Percentiles rank a stretch among this genome's conserved stretches.
Conservation (phyloP, 2,113 vertebrate genomes). For the Orientallactaga bullata region DNA sequence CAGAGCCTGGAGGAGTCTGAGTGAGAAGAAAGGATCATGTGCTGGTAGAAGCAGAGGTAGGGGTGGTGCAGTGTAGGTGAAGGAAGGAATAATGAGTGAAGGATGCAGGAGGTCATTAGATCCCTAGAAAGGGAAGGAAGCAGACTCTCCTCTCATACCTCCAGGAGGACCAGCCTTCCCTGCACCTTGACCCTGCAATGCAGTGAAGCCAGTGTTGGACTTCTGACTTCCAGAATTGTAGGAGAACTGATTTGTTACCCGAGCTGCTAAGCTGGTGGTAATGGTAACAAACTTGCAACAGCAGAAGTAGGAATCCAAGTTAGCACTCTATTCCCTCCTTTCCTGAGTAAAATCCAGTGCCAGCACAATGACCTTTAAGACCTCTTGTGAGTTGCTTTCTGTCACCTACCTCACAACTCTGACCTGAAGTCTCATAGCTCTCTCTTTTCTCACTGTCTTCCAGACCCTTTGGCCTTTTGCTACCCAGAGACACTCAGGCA, state of each 20-base stretch:
- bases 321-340: not conserved
- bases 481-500: not conserved
- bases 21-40: not conserved
- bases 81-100: not conserved
- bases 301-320: not conserved
- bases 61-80: not conserved
- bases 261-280: not conserved
- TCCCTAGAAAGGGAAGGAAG: not conserved
- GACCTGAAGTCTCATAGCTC: not conserved
- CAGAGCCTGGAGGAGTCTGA: not conserved
- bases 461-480: not conserved
- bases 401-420: not conserved
- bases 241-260: not conserved
- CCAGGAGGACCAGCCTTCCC: not conserved
- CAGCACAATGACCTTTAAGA: not conserved
- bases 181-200: not conserved
- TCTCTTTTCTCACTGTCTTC: not conserved
- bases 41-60: not conserved
- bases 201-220: not conserved
- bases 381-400: not conserved
- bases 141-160: not conserved
- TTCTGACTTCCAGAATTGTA: not conserved
- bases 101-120: not conserved
- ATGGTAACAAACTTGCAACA: not conserved
- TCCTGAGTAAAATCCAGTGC: not conserved